Evolutionary conservation across 2,113 vertebrate species (phyloP).

Genomic region (Ceratotherium simum): DNA sequence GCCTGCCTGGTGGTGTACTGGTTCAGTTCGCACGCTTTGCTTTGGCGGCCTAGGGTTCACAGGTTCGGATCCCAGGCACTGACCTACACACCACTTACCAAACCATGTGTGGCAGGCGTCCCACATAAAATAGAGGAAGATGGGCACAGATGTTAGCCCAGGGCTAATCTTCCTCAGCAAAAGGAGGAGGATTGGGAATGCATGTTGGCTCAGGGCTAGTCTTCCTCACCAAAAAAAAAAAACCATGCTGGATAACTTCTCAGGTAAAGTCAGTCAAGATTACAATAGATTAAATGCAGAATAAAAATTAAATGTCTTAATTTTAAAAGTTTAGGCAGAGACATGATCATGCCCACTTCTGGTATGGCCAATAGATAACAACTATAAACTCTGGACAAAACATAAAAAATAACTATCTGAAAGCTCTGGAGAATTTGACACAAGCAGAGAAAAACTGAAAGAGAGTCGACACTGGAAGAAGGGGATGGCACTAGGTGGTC

Average conservation of each 20-base stretch:
- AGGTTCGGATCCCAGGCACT: no score
- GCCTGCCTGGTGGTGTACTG: no score
- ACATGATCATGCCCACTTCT: neutral
- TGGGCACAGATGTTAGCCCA: no score
- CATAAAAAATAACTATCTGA: neutral
- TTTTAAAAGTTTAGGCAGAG: neutral
- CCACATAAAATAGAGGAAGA: no score
- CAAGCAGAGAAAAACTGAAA: neutral
- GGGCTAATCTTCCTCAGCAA: no score
- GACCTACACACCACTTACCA: no score
- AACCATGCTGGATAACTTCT: neutral
- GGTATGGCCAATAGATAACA: neutral
- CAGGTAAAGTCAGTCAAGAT: neutral
- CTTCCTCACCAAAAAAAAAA: no score
- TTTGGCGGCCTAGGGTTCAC: no score
- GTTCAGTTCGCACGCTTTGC: no score
- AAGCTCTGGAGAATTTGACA: neutral
- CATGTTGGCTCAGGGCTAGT: no score
- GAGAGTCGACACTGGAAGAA: neutral
- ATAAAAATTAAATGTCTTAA: conserved; percentile 56
- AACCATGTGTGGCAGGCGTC: no score
- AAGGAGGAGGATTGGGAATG: no score
- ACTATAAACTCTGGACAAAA: conserved; percentile 6
- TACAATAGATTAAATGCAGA: conserved; percentile 44
- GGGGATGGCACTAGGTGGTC: neutral